Percentiles rank a stretch among this genome's conserved stretches.
Evolutionary conservation across 2,888 invertebrate species (phyloP).

Genomic region (Chalcis sispes): DNA sequence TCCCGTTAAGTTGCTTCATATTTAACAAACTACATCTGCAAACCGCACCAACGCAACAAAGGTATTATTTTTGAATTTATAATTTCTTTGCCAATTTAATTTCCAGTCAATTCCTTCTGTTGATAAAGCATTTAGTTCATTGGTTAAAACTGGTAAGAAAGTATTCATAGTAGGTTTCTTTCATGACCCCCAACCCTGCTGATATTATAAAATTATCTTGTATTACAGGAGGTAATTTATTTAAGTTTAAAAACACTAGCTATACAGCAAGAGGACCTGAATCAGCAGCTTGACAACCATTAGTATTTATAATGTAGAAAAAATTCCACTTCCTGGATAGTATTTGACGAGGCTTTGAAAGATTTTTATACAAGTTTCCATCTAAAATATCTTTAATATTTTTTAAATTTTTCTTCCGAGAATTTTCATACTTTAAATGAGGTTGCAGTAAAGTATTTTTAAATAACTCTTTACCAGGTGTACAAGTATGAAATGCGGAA

Average conservation of each 20-base stretch:
- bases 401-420: too few relatives aligned
- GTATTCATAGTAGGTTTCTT: constrained; percentile 53
- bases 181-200: constrained; percentile 54
- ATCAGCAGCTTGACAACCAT: constrained; percentile 51
- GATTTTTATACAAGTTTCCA: constrained; percentile 42
- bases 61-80: constrained; percentile 52
- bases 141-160: constrained; percentile 51
- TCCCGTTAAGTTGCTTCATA: constrained; percentile 52
- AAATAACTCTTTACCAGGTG: too few relatives aligned
- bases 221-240: constrained; percentile 53
- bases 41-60: constrained; percentile 44
- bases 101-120: constrained; percentile 49
- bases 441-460: too few relatives aligned
- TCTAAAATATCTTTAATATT: constrained; percentile 50
- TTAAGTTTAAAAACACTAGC: constrained; percentile 51
- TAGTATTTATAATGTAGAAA: constrained; percentile 54
- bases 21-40: constrained; percentile 41
- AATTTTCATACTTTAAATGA: too few relatives aligned
- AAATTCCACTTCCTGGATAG: constrained; percentile 18
- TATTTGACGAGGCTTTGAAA: constrained; percentile 18
- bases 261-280: constrained; percentile 37
- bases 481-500: too few relatives aligned
- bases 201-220: constrained; percentile 50
- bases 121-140: constrained; percentile 56
- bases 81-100: constrained; percentile 23